Conservation (phyloP, 2,888 invertebrate species). For the Monochamus alternatus region DNA sequence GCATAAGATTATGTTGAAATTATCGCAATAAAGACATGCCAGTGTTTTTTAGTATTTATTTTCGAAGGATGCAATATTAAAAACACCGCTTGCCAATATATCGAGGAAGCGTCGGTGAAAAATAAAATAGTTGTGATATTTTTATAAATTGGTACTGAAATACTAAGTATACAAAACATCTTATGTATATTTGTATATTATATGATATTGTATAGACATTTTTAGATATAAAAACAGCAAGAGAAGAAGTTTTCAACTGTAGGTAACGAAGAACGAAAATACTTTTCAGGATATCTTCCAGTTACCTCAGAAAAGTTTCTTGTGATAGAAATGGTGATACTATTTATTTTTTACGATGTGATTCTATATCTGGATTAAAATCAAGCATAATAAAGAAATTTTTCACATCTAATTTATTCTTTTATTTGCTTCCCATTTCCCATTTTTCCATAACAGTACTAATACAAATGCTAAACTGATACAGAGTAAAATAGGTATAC, state of each 20-base stretch:
- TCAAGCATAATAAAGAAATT: background rate
- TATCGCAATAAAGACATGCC: slow-evolving; percentile 26
- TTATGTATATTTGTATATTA: background rate
- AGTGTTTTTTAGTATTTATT: slow-evolving; percentile 26
- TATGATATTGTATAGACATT: slow-evolving; percentile 35
- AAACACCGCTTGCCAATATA: slow-evolving; percentile 1
- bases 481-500: no score
- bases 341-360: slow-evolving; percentile 15
- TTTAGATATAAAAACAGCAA: slow-evolving; percentile 17
- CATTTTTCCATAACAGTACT: no score
- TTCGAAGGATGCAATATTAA: slow-evolving; percentile 3
- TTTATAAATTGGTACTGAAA: slow-evolving; percentile 21
- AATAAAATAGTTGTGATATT: slow-evolving; percentile 24
- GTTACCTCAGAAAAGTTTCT: slow-evolving; percentile 15
- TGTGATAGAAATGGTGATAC: slow-evolving; percentile 31
- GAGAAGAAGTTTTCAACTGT: background rate
- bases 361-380: background rate
- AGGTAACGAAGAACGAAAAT: background rate
- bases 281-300: slow-evolving; percentile 10
- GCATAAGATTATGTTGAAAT: slow-evolving; percentile 22
- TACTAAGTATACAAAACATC: slow-evolving; percentile 18
- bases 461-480: no score
- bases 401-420: background rate
- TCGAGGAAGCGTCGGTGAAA: slow-evolving; percentile 16
- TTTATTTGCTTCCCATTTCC: background rate